Evolutionary conservation across 2,888 invertebrate species (phyloP), one percentile per base, ranked within the genome.

Genomic region (Agriopis aurantiaria): DNA sequence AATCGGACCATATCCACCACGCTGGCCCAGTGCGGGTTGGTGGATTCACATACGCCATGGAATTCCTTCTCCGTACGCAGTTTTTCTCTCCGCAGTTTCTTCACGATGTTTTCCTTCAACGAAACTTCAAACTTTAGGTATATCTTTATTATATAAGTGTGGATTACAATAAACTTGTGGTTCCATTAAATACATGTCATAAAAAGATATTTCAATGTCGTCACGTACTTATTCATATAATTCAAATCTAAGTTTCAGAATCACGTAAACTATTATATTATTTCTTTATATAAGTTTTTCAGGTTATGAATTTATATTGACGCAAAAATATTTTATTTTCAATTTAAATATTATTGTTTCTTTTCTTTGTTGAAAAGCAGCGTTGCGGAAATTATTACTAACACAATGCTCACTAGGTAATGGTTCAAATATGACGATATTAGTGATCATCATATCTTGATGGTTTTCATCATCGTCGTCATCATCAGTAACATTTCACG

Each of bases 251-350:
- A 8, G 8, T 61, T 61, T 61, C 52, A 52, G 43, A 8, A 61
- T 61, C 61, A 61, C 61, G 61, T 61, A 61, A 52, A 12, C 10
- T 51, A 61, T 52, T 61, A 52, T 52, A 43, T 8, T 33, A 48
- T 33, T 58, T 49, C 14, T 41, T 14, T 59, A 48, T n/a, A 48
- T 14, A 2, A 40, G 8, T 60, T 60, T 40, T 60, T 60, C 58
- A 58, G 58, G 40, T 49, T 1, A n/a, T 11, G 12, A 46, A 59
- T 46, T 58, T 33, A 45, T 46, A 23, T 45, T 58, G 56, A 43
- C 14, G 17, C 14, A 14, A 56, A n/a, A 40, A 11, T 55, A 52
- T 11, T 46, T 58, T 58, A 17, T 14, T 17, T 0, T 23, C 17
- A 46, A 58, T 58, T 46, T 23, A 58, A 46, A 7, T 14, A 10